These are phyloP conservation scores for Lycophotia porphyrea DNA, from an alignment of 2,888 invertebrate genomes.

Conservation along the genomic window DNA sequence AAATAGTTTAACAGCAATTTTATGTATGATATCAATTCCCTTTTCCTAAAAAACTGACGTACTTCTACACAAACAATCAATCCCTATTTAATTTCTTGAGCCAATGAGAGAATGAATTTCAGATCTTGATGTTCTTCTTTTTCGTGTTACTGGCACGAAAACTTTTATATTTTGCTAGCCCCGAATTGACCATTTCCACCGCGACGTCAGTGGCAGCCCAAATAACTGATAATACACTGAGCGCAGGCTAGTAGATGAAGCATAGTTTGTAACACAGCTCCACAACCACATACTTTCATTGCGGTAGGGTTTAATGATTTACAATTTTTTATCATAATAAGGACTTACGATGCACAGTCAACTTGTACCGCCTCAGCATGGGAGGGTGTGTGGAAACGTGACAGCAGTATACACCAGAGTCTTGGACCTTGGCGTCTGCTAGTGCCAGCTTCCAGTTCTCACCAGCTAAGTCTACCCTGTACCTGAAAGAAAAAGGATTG, in stretches of 20 bases:
- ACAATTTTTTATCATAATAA: not conserved
- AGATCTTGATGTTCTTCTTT: too few relatives aligned
- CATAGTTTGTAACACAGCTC: too few relatives aligned
- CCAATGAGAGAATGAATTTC: not conserved
- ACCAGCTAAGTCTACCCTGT: conserved; percentile 85
- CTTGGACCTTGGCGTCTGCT: conserved; percentile 80
- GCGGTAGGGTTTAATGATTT: too few relatives aligned
- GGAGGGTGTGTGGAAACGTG: conserved; percentile 89
- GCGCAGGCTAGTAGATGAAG: too few relatives aligned
- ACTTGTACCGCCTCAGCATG: conserved; percentile 82
- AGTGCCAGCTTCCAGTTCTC: conserved; percentile 86
- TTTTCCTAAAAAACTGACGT: not conserved
- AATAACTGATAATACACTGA: too few relatives aligned
- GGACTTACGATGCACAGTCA: conserved; percentile 84
- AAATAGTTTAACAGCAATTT: not conserved
- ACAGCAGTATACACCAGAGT: conserved; percentile 87
- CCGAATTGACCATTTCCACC: too few relatives aligned
- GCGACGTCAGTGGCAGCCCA: too few relatives aligned
- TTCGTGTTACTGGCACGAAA: too few relatives aligned
- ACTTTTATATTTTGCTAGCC: too few relatives aligned
- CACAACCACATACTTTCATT: too few relatives aligned
- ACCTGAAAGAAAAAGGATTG: conserved; percentile 71
- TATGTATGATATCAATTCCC: not conserved
- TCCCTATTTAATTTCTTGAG: not conserved
- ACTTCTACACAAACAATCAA: not conserved